A percentile compares a stretch with the other conserved stretches of the same genome.
phyloP scores from a whole-genome alignment of 2,797 vertebrate genomes.

The Zenarchopterus dispar region DNA sequence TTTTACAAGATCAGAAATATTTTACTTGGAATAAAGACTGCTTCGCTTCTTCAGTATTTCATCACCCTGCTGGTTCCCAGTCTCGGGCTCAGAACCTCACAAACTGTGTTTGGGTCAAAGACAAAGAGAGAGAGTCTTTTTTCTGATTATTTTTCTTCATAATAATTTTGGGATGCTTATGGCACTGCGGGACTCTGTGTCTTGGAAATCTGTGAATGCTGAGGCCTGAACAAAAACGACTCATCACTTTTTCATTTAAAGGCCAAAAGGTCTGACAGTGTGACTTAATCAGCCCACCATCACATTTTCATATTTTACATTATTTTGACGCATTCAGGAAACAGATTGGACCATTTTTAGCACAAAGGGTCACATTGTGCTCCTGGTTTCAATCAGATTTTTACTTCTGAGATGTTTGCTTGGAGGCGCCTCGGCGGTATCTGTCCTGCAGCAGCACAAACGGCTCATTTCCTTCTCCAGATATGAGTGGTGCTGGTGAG shows the following conservation, averaged over 20 bases:
- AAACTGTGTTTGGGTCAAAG: too few species aligned
- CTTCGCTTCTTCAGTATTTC: neutral
- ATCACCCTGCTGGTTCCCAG: neutral
- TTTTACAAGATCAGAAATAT: neutral
- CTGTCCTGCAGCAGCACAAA: conserved; percentile 14
- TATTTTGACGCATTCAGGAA: conserved; percentile 47
- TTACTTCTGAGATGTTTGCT: conserved; percentile 39
- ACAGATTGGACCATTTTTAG: conserved; percentile 27
- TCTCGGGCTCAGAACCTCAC: neutral
- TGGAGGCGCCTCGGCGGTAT: conserved; percentile 12
- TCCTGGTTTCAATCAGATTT: conserved; percentile 37
- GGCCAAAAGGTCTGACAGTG: neutral
- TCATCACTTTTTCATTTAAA: neutral
- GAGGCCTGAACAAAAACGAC: conserved; percentile 6
- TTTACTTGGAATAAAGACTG: neutral
- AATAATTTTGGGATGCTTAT: neutral
- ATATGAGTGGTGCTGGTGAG: conserved; percentile 51
- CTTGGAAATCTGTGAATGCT: neutral
- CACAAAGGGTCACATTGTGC: conserved; percentile 44
- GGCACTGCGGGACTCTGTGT: neutral
- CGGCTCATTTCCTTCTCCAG: conserved; percentile 64
- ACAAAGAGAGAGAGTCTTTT: too few species aligned
- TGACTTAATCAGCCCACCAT: neutral
- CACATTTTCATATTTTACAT: conserved; percentile 39
- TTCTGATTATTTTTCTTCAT: neutral